Evolutionary conservation across 2,888 invertebrate species (phyloP), one percentile per base, ranked within the genome.

Genomic region (Subacronicta megacephala): DNA sequence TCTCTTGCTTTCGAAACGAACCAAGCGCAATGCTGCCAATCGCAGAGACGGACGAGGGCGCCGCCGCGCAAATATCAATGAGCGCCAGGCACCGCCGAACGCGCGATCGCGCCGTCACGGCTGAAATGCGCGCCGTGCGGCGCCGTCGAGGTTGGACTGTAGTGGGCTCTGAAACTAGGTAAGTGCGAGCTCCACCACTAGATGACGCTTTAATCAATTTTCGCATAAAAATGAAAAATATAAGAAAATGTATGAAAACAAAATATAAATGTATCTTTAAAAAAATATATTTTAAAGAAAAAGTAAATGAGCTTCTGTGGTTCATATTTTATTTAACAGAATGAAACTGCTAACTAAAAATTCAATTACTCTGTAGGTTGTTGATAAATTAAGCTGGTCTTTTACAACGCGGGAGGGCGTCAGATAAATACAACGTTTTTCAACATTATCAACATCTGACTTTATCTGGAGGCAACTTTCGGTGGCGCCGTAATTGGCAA

Each of bases 141-240:
- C 95, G 96, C 53, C 91, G 96, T 42, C 94, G 97, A 43, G 97
- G 97, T 38, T 97, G 97, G 97, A 97, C 97, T 4, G 97, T 97
- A 43, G 95, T 96, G 56, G 97, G 96, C 72, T 96, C 96, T 71
- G 96, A 97, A 94, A 94, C 96, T 80, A 95, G 96, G 96, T 96
- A 89, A 94, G 90, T 85, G 45, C 43, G 7, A 23, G 7, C 26
- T 13, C 2, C 15, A n/a, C 47, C 69, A 56, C 76, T 70, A 93
- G 93, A 88, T 90, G 93, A 72, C 90, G 84, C 78, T 89, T 43
- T 62, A 18, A 29, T 0, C 10, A 50, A 63, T 50, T 51, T 47
- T 44, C 0, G 0, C n/a, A n/a, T 13, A 1, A 38, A 26, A 15
- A 1, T 37, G 18, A 43, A 35, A 52, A 58, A 29, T 40, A 0